Conservation (phyloP, 2,113 vertebrate genomes). For the Poeciliopsis occidentalis region DNA sequence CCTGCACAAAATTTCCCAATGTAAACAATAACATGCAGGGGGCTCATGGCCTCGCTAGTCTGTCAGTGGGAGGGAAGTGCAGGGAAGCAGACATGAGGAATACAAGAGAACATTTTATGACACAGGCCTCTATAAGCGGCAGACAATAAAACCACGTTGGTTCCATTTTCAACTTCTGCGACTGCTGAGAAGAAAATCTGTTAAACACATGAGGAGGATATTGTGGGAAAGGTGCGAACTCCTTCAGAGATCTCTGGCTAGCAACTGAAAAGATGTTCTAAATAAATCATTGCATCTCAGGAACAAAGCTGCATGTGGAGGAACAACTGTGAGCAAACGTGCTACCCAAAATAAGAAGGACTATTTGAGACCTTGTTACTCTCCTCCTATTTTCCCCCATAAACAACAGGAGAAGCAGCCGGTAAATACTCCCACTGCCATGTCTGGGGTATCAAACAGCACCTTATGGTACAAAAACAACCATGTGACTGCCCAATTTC, state of each 20-base stretch:
- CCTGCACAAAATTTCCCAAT: too few relatives aligned
- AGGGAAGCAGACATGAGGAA: too few relatives aligned
- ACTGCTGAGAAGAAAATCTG: conserved; percentile 39
- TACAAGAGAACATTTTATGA: too few relatives aligned
- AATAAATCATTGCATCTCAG: conserved; percentile 36
- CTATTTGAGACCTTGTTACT: conserved; percentile 23
- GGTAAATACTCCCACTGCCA: conserved; percentile 14
- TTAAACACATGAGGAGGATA: conserved; percentile 40
- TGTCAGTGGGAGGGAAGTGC: too few relatives aligned
- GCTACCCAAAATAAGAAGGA: conserved; percentile 59
- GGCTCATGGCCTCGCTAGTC: too few relatives aligned
- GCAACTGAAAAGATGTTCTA: conserved; percentile 35
- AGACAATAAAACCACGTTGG: not conserved
- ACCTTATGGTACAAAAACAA: conserved; percentile 1
- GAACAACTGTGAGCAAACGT: conserved; percentile 63
- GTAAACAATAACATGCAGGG: too few relatives aligned
- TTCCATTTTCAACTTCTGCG: conserved; percentile 3
- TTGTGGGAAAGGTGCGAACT: conserved; percentile 45
- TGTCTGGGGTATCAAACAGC: conserved; percentile 15
- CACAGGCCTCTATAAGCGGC: not conserved
- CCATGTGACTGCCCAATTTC: not conserved
- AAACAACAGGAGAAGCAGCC: conserved; percentile 35
- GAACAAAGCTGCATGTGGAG: conserved; percentile 40
- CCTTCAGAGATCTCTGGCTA: conserved; percentile 22
- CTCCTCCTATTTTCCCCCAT: conserved; percentile 7